Conservation (phyloP, 37 sponge, comb jelly and placozoan genomes). For the Ianthella basta region DNA sequence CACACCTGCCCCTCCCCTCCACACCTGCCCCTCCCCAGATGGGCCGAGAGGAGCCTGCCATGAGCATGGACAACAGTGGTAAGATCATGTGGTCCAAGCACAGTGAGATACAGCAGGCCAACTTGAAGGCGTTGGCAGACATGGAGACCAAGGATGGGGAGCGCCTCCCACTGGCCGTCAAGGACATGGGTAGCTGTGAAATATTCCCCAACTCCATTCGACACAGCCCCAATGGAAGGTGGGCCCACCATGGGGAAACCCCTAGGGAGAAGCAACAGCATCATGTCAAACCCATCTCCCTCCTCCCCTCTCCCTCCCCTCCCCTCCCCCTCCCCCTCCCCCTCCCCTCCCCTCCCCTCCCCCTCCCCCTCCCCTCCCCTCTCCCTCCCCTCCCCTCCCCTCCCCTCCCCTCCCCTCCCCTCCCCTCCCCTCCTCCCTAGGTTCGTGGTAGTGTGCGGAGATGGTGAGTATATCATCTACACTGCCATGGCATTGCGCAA, state of each 20-base stretch:
- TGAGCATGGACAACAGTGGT: slow-evolving; percentile 98
- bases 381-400: too few relatives aligned
- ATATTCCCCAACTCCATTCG: slow-evolving; percentile 92
- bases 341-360: neutral
- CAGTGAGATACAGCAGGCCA: slow-evolving; percentile 96
- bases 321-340: neutral
- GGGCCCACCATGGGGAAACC: neutral
- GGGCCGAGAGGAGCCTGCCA: slow-evolving; percentile 97
- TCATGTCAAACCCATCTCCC: neutral
- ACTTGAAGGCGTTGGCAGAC: slow-evolving; percentile 85
- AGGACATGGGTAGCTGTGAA: slow-evolving; percentile 99
- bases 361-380: neutral
- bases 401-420: neutral
- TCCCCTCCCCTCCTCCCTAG: slow-evolving; percentile 31
- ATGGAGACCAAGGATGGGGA: slow-evolving; percentile 91
- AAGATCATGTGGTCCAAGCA: slow-evolving; percentile 98
- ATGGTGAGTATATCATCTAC: slow-evolving; percentile 99
- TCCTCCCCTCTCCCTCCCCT: neutral
- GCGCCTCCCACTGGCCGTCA: slow-evolving; percentile 86
- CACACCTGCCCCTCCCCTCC: neutral
- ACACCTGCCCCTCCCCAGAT: slow-evolving; percentile 40
- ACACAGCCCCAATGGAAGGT: slow-evolving; percentile 98
- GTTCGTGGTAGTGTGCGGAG: slow-evolving; percentile 98
- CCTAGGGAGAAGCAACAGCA: neutral
- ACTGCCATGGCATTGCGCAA: slow-evolving; percentile 98